Evolutionary conservation across 1,140 invertebrate genomes (phyloP), one percentile per base, ranked within the genome.

Genomic region (Octopus sinensis): DNA sequence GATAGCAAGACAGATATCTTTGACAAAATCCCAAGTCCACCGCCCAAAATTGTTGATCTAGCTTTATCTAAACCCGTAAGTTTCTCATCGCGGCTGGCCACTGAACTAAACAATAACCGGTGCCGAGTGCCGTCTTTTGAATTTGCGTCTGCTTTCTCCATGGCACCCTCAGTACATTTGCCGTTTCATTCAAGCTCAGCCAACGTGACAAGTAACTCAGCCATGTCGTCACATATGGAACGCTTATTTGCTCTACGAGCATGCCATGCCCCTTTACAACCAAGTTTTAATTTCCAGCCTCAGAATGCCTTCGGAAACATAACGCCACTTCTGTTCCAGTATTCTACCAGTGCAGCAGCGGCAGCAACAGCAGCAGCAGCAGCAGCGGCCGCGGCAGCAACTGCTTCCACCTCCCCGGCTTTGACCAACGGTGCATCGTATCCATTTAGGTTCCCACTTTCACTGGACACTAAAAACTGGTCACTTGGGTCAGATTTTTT

Each of bases 11-110:
- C 82, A 81, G 86, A 88, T 81, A 86, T 90, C 79, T 90, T 89
- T 84, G 89, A 90, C 81, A 86, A 85, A 84, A 89, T 90, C 78
- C 89, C 89, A 17, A 88, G 87, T 54, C 88, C 89, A 17, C 89
- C 89, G 51, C 89, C 89, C 17, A 90, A 90, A 83, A 82, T 90
- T 4, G 85, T 87, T 53, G 87, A 88, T 78, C 81, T 87, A n/a
- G 68, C 81, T 17, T 52, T 56, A 43, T 73, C 76, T 30, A 79
- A 76, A 54, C 56, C 13, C 53, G 84, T 62, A 84, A 82, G 54
- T 9, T 54, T 86, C 4, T 83, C 86, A 43, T 23, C 85, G 53
- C 86, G 86, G 10, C 78, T 87, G 53, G 82, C 85, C 10, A 83
- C 83, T 54, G 84, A 84, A 75, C 79, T 88, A 5, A 83, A 80